Percentiles rank a stretch among this genome's conserved stretches.
phyloP scores from a whole-genome alignment of 2,797 vertebrate species.

The Aplochiton taeniatus region DNA sequence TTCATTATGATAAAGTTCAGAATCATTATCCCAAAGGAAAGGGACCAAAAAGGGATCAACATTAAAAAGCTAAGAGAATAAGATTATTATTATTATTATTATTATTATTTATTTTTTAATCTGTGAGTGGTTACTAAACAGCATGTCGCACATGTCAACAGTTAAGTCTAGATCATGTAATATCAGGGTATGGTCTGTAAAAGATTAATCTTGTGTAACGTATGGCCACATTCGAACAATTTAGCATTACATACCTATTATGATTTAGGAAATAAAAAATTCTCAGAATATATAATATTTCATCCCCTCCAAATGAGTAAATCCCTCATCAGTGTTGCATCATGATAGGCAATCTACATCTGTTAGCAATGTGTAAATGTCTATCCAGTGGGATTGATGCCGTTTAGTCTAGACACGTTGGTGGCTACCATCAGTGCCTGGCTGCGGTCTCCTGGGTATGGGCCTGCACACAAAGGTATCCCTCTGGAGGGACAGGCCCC shows the following conservation, averaged over 20 bases:
- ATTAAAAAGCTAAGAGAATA: background rate
- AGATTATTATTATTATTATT: no score
- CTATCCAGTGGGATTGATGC: slow-evolving; percentile 40
- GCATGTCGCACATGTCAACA: no score
- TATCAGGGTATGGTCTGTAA: no score
- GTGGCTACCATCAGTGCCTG: slow-evolving; percentile 51
- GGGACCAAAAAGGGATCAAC: background rate
- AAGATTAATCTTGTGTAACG: no score
- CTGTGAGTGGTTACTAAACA: no score
- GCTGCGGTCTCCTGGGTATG: slow-evolving; percentile 45
- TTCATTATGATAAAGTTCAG: slow-evolving; percentile 13
- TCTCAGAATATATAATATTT: slow-evolving; percentile 27
- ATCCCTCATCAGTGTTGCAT: slow-evolving; percentile 67
- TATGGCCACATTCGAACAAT: no score
- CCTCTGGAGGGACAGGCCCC: slow-evolving; percentile 47
- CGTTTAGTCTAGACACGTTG: slow-evolving; percentile 72
- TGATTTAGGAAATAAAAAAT: background rate
- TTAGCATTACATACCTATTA: background rate
- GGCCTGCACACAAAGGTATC: slow-evolving; percentile 33
- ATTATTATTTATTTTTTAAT: no score
- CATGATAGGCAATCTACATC: slow-evolving; percentile 58
- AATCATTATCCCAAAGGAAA: background rate
- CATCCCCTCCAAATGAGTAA: slow-evolving; percentile 55
- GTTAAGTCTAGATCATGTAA: no score
- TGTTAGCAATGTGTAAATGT: slow-evolving; percentile 59